Conservation (phyloP, 2,888 invertebrate species). For the Drosophila siamana region DNA sequence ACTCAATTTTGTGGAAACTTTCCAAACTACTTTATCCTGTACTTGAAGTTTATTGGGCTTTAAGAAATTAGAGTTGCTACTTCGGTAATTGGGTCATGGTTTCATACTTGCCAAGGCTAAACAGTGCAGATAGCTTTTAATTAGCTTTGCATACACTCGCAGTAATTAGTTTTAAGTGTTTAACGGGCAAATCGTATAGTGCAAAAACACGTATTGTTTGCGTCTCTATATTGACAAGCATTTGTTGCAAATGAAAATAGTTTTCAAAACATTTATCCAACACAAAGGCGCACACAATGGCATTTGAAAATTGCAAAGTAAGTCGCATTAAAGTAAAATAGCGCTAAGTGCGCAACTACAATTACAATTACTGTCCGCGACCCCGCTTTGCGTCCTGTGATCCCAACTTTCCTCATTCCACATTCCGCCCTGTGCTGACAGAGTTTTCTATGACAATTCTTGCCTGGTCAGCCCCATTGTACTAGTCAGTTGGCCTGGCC, state of each 20-base stretch:
- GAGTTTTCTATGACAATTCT: slow-evolving; percentile 74
- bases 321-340: slow-evolving; percentile 73
- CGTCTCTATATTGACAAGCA: slow-evolving; percentile 36
- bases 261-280: slow-evolving; percentile 66
- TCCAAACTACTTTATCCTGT: background rate
- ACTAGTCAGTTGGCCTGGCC: slow-evolving; percentile 14
- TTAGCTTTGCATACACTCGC: background rate
- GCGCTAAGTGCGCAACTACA: slow-evolving; percentile 73
- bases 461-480: slow-evolving; percentile 69
- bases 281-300: slow-evolving; percentile 66
- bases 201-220: slow-evolving; percentile 14
- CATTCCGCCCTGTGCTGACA: slow-evolving; percentile 20
- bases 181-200: slow-evolving; percentile 10
- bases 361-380: slow-evolving; percentile 65
- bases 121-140: background rate
- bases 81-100: background rate
- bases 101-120: background rate
- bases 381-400: slow-evolving; percentile 29
- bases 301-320: slow-evolving; percentile 49
- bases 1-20: background rate
- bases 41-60: background rate
- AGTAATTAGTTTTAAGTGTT: slow-evolving; percentile 15
- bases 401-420: slow-evolving; percentile 11
- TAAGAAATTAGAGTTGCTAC: background rate
- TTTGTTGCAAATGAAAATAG: slow-evolving; percentile 66